phyloP scores from a whole-genome alignment of 2,888 invertebrate genomes.

The Scaptomyza reducta region DNA sequence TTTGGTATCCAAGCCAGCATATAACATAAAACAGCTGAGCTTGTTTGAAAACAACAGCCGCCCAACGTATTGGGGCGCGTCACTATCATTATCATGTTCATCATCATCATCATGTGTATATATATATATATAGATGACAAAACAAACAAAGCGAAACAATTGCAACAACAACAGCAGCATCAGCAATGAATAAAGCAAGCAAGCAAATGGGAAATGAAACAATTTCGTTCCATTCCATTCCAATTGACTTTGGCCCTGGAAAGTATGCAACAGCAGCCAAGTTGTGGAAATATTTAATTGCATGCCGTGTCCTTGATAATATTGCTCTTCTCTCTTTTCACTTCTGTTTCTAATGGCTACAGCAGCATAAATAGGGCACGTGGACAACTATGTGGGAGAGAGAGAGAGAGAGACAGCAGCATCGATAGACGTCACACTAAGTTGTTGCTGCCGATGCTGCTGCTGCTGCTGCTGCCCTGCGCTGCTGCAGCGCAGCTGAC shows the following conservation, averaged over 20 bases:
- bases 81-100: slow-evolving; percentile 7
- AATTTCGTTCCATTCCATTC: slow-evolving; percentile 12
- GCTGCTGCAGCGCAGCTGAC: slow-evolving; percentile 59
- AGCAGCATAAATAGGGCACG: slow-evolving; percentile 11
- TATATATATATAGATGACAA: slow-evolving; percentile 24
- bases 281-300: slow-evolving; percentile 16
- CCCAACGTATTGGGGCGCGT: slow-evolving; percentile 18
- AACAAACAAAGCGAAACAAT: slow-evolving; percentile 29
- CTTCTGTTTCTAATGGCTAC: slow-evolving; percentile 12
- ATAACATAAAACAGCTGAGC: slow-evolving; percentile 81
- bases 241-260: slow-evolving; percentile 23
- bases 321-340: not conserved
- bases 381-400: not conserved
- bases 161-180: not conserved
- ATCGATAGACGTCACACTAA: slow-evolving; percentile 40
- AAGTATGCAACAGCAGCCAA: slow-evolving; percentile 56
- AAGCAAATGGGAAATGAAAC: slow-evolving; percentile 9
- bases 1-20: slow-evolving; percentile 50
- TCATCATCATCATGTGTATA: not conserved
- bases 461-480: slow-evolving; percentile 16
- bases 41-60: slow-evolving; percentile 72
- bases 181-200: not conserved
- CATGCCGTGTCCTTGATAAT: slow-evolving; percentile 48
- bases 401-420: slow-evolving; percentile 5
- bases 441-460: slow-evolving; percentile 19